Evolutionary conservation across 2,113 vertebrate species (phyloP), one percentile per base, ranked within the genome.

Genomic region (Grammomys surdaster): DNA sequence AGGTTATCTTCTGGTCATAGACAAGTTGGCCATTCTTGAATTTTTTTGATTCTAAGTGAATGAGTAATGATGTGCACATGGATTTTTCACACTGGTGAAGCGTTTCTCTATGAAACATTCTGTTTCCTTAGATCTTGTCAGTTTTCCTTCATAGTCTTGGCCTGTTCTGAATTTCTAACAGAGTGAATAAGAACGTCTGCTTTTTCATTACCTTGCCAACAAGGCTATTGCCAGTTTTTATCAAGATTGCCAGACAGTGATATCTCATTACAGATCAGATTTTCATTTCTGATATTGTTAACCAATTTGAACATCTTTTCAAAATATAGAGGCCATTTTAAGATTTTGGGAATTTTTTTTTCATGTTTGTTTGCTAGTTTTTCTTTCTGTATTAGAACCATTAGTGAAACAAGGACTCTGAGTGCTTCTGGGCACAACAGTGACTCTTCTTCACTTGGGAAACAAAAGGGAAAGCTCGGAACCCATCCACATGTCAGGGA

Each of bases 291-390:
- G 31, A 43, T 63, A 84, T 63, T 77, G n/a, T 48, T 24, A 4
- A 14, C 78, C 63, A 94, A 69, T 16, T 91, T 91, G 92, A 78
- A 46, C 60, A 91, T 90, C 33, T 48, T 67, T 86, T 86, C 60
- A 67, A 48, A 33, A 12, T 85, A 48, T 67, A 33, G 43, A 46
- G 51, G n/a, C 16, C 7, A 48, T 65, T 85, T 96, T 95, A 75
- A 40, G 65, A 16, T 90, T 95, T 82, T 69, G 90, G 43, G 82
- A 95, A 56, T n/a, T 69, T 88, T 11, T 73, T 84, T 94, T 90
- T 93, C 22, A 12, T 72, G 0, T n/a, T 28, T 91, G 31, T 51
- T 56, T 33, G 33, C 78, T 46, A 48, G n/a, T 26, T 72, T 93
- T 95, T 94, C 20, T 80, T 75, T 76, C 3, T 20, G 4, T 67